Evolutionary conservation across 2,113 vertebrate species (phyloP).

Genomic region (Onychostruthus taczanowskii): DNA sequence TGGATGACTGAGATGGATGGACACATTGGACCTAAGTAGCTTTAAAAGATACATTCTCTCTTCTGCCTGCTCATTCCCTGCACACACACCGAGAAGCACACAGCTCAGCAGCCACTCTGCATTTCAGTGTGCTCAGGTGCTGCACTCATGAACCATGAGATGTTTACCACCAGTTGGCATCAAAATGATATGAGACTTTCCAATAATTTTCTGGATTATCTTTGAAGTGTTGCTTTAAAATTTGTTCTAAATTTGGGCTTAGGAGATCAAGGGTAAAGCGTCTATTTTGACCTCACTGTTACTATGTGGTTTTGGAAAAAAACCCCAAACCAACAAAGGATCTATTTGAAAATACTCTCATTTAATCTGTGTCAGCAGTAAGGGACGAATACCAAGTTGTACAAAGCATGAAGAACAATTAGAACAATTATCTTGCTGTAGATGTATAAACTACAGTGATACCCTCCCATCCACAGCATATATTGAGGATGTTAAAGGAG

Average conservation of each 20-base stretch:
- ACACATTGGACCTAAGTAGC: neutral
- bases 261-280: neutral
- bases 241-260: neutral
- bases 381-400: neutral
- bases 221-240: neutral
- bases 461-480: neutral
- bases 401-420: neutral
- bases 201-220: neutral
- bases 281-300: neutral
- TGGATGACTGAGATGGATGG: no score
- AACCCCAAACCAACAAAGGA: neutral
- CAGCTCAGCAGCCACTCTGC: neutral
- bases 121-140: neutral
- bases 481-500: neutral
- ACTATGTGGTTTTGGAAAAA: neutral
- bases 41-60: rapidly evolving
- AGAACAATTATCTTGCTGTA: neutral
- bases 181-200: neutral
- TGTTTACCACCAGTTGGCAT: neutral
- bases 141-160: neutral
- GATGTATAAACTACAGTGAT: neutral
- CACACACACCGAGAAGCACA: neutral
- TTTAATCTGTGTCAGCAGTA: neutral
- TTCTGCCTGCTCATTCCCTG: neutral
- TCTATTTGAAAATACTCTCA: neutral